These are phyloP conservation scores for Melanotaenia pygmaea DNA, from an alignment of 2,797 vertebrate genomes.

Conservation along the genomic window DNA sequence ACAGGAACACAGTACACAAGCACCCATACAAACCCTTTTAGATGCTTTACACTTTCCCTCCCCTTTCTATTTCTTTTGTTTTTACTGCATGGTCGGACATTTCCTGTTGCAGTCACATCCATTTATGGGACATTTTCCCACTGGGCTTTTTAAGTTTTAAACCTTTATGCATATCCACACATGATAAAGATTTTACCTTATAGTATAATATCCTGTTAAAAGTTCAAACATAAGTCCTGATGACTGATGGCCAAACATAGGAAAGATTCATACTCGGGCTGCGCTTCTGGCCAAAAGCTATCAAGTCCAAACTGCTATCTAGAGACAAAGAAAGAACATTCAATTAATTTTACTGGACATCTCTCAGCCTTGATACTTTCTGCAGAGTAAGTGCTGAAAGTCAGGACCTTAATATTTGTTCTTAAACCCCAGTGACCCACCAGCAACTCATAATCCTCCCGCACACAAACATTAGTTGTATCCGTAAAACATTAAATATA, in stretches of 20 bases:
- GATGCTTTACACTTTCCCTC: constrained; percentile 9
- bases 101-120: constrained; percentile 37
- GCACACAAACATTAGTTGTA: constrained; percentile 5
- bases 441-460: constrained; percentile 34
- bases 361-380: constrained; percentile 62
- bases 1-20: constrained; percentile 55
- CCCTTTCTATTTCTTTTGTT: constrained; percentile 16
- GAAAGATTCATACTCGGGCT: constrained; percentile 32
- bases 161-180: constrained; percentile 5
- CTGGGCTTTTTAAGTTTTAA: constrained; percentile 18
- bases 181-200: not conserved
- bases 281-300: constrained; percentile 27
- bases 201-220: constrained; percentile 1
- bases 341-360: constrained; percentile 54
- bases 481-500: constrained; percentile 35
- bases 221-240: constrained; percentile 27
- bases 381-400: constrained; percentile 73
- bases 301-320: constrained; percentile 48
- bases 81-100: constrained; percentile 45
- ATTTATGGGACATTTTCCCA: constrained; percentile 2
- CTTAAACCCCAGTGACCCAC: constrained; percentile 35
- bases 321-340: constrained; percentile 52
- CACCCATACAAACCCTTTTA: constrained; percentile 26
- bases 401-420: constrained; percentile 60
- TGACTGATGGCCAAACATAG: constrained; percentile 32